Base-by-base conservation (phyloP, 30 jellyfish, hydroid and myxozoan species). In the Turritopsis rubra region DNA sequence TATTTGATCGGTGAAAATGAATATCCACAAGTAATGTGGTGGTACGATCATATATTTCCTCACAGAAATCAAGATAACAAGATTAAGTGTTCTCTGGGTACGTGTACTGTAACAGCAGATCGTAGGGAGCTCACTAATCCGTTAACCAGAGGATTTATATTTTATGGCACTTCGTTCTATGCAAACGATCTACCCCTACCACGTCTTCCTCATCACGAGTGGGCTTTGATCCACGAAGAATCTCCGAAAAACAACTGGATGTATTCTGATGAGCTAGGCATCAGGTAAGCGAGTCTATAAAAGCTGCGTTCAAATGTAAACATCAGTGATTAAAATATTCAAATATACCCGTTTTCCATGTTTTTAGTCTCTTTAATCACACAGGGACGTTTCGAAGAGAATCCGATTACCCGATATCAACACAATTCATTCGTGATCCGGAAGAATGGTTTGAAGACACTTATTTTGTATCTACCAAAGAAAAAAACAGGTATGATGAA, bases 191-290 rank as follows among this genome's bases (percentile, higher is more conserved):
- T 90, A 66, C 97, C 97, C 9, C 76, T 90, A 65, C 97, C 97
- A 5, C 81, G 97, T 1, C 24, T 79, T 21, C 91, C 82, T 1
- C 60, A 68, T 22, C 93, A 90, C 52, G 53, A 78, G 19, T 90
- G 97, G 97, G 92, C 92, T 1, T 86, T 90, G 86, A 18, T 90
- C 25, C 97, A 90, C 52, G 97, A 90, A 81, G 97, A 90, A 76
- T 90, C 97, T 1, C 97, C 97, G 21, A 90, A 85, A 75, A 90
- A 90, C 79, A 90, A 90, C 52, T 90, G 97, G 97, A 41, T 90
- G 25, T 86, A 80, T 52, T 90, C 96, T 26, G 87, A 82, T 66
- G 86, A 85, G 5, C 82, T 79, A 53, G 97, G 95, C 19, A 90
- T 90, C 30, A 82, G 92, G 97, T 90, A 85, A 18, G 71, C n/a